Evolutionary conservation across 2,797 vertebrate genomes (phyloP), one percentile per base, ranked within the genome.

Genomic region (Enteromius trimaculatus): DNA sequence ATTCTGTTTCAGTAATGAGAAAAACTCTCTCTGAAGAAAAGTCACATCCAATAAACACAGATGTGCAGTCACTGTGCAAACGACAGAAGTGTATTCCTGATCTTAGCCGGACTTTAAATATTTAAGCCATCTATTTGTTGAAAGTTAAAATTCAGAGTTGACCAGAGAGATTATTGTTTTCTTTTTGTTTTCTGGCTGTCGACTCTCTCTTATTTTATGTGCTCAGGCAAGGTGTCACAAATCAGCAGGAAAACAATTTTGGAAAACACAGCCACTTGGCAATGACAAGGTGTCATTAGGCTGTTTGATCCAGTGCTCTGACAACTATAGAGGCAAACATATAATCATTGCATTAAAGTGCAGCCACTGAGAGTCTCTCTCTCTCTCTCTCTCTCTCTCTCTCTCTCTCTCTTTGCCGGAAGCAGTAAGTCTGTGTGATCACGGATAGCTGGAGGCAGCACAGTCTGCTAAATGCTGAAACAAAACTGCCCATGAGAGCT

Each of bases 311-410:
- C 94, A 93, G 91, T 95, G 96, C 93, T 94, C 96, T 95, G 97
- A 97, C 97, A 97, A 96, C 96, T 95, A 93, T 94, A 88, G 94
- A 91, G 92, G 93, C 95, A 96, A 98, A 96, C 96, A 93, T 98
- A 94, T 96, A 97, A 98, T 99, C 97, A 98, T 96, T 94, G 94
- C 95, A 97, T 98, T 98, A 98, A 96, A 95, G 95, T 95, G 93
- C 94, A 92, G 93, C 65, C 77, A 44, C 84, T 65, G 62, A 74
- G 80, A 68, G 51, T 68, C 37, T 55, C 86, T 86, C 87, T 84
- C 81, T 87, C 88, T 89, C 86, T 87, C 83, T 77, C 89, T 86
- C 86, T 86, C 55, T 42, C 69, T 84, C 79, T 82, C 47, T 47
- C 65, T n/a, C 82, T 88, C 82, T 87, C 87, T 85, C 86, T 81